phyloP scores from a whole-genome alignment of 2,113 vertebrate species.

The Pholis gunnellus region DNA sequence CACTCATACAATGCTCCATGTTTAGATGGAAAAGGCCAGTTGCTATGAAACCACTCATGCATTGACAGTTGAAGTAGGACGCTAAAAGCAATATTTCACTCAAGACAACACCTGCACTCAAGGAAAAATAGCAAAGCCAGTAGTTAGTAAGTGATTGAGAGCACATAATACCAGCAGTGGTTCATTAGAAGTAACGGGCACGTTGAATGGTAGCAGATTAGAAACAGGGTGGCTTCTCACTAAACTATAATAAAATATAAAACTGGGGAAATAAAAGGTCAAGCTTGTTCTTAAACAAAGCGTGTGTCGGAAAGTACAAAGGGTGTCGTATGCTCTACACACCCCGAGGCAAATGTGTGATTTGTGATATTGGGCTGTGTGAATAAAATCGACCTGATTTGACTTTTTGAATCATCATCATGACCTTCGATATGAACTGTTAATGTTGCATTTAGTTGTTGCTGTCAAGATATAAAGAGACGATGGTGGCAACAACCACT shows the following conservation, averaged over 20 bases:
- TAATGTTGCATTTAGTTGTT: background rate
- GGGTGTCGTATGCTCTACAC: background rate
- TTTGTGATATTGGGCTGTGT: background rate
- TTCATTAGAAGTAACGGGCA: background rate
- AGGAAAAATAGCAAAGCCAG: background rate
- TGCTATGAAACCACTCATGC: conserved; percentile 46
- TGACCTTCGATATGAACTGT: too few relatives aligned
- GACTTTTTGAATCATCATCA: background rate
- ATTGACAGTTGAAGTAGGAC: conserved; percentile 2
- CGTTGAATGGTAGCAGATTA: background rate
- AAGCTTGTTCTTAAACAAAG: background rate
- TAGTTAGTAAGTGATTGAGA: background rate
- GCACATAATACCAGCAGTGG: background rate
- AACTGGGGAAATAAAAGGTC: background rate
- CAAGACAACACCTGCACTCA: background rate
- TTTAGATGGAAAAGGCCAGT: conserved; percentile 21
- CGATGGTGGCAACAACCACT: background rate
- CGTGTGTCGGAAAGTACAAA: background rate
- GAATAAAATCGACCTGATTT: too few relatives aligned
- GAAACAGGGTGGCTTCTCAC: background rate
- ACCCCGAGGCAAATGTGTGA: too few relatives aligned
- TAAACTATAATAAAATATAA: background rate
- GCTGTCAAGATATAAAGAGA: background rate
- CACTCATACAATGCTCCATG: background rate
- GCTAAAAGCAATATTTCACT: conserved; percentile 14